Percentiles rank a stretch among this genome's conserved stretches.
These are phyloP conservation scores for Selene dorsalis DNA, from an alignment of 2,797 vertebrate species.

Conservation along the genomic window DNA sequence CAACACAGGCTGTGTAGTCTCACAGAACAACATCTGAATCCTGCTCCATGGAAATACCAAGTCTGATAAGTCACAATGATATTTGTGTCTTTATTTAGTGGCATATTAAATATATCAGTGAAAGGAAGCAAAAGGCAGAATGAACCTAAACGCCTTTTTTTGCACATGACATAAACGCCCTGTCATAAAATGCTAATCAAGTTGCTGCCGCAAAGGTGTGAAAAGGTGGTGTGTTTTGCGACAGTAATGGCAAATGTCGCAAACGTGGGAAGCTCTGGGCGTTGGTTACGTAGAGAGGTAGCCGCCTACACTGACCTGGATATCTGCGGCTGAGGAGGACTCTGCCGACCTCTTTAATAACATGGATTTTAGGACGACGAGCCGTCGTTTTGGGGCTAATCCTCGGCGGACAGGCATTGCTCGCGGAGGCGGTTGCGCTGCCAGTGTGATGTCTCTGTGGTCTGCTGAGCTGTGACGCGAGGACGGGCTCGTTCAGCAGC, in stretches of 20 bases:
- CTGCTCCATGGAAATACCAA: background rate
- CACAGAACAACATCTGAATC: background rate
- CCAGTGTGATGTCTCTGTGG: constrained; percentile 33
- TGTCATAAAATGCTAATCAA: background rate
- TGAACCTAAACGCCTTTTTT: background rate
- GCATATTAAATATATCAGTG: background rate
- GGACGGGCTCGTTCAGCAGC: constrained; percentile 26
- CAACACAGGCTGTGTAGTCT: background rate
- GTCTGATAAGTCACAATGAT: background rate
- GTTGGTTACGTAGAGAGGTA: constrained; percentile 48
- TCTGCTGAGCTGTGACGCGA: constrained; percentile 39
- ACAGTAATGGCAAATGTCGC: constrained; percentile 69
- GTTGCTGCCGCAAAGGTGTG: constrained; percentile 31
- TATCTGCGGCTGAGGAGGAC: constrained; percentile 19
- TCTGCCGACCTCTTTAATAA: background rate
- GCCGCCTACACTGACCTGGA: constrained; percentile 61
- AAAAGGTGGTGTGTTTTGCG: constrained; percentile 51
- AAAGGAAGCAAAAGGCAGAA: background rate
- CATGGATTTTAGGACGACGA: constrained; percentile 24
- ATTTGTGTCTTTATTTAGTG: background rate
- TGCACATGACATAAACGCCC: background rate
- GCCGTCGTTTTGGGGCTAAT: background rate
- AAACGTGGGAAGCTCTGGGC: constrained; percentile 59
- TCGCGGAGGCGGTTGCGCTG: background rate
- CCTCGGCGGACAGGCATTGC: background rate